Evolutionary conservation across 1,140 invertebrate species (phyloP).

Genomic region (Anthonomus grandis): DNA sequence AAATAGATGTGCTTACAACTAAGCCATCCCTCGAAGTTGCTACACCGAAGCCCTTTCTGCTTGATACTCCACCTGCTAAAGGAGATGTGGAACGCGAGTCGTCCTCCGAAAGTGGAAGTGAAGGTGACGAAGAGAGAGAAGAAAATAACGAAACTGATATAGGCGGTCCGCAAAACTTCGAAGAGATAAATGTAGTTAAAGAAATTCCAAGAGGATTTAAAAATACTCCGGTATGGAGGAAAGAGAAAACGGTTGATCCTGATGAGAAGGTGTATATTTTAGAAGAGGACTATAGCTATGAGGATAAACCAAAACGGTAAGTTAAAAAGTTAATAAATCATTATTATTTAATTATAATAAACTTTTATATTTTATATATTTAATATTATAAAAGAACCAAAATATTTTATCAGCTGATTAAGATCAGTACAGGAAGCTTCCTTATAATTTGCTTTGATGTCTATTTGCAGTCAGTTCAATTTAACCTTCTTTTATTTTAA

Average conservation of each 20-base stretch:
- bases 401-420: no score
- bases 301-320: constrained; percentile 20
- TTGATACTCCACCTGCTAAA: constrained; percentile 21
- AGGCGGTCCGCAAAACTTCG: neutral
- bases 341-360: no score
- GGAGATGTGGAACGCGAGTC: neutral
- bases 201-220: constrained; percentile 6
- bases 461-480: no score
- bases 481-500: no score
- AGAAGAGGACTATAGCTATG: constrained; percentile 23
- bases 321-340: no score
- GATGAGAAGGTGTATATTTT: constrained; percentile 20
- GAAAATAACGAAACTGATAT: no score
- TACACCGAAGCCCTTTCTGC: no score
- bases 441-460: no score
- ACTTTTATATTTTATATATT: no score
- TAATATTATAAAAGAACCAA: no score
- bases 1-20: neutral
- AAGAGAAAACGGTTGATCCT: constrained; percentile 14
- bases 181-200: neutral
- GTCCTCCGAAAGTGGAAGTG: neutral
- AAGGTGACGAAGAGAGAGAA: neutral
- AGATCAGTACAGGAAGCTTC: no score
- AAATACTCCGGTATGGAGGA: constrained; percentile 13
- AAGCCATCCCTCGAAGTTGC: neutral